A percentile compares a stretch with the other conserved stretches of the same genome.
Evolutionary conservation across 1,140 invertebrate species (phyloP).

Genomic region (Melipona quadrifasciata): DNA sequence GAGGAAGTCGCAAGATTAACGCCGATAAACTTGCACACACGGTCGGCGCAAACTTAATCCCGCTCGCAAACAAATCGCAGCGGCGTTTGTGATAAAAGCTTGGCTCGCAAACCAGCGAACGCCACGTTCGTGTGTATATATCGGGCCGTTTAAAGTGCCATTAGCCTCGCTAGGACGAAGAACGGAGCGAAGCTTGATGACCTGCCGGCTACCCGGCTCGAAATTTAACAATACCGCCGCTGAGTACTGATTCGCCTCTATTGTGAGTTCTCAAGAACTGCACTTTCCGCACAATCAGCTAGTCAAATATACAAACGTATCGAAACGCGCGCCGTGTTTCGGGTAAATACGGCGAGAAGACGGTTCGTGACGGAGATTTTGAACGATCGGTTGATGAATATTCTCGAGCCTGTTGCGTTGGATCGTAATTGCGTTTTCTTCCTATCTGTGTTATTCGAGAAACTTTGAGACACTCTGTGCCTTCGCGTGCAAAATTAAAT

Average conservation of each 20-base stretch:
- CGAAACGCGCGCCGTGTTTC: not conserved
- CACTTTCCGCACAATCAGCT: constrained; percentile 59
- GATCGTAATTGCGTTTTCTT: no score
- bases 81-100: constrained; percentile 49
- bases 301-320: constrained; percentile 43
- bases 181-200: constrained; percentile 12
- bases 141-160: constrained; percentile 64
- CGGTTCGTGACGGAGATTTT: not conserved
- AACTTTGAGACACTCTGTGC: no score
- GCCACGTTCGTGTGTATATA: constrained; percentile 24
- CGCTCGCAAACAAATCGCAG: constrained; percentile 35
- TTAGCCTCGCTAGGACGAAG: constrained; percentile 42
- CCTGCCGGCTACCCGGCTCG: not conserved
- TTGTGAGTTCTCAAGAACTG: constrained; percentile 1
- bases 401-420: no score
- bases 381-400: not conserved
- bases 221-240: constrained; percentile 32
- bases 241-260: not conserved
- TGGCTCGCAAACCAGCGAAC: constrained; percentile 43
- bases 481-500: no score
- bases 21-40: constrained; percentile 26
- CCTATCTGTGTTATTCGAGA: no score
- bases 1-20: constrained; percentile 42
- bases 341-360: not conserved
- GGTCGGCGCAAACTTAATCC: constrained; percentile 28